Evolutionary conservation across 2,888 invertebrate genomes (phyloP), one percentile per base, ranked within the genome.

Genomic region (Calephelis perditalis): DNA sequence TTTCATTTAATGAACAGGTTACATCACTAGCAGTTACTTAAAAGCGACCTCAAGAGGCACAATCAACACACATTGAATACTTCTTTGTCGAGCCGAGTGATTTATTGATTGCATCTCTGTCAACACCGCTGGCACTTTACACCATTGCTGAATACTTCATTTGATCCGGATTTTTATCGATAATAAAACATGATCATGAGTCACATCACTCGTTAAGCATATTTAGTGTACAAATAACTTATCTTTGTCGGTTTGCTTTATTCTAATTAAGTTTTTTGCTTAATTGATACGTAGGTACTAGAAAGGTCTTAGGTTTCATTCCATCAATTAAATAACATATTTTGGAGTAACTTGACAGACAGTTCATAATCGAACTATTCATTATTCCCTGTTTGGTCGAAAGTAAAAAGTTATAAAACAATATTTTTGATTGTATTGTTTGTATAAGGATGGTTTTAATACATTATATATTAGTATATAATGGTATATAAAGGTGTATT

Each of bases 61-160:
- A 90, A 90, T 90, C 89, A 89, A 86, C 87, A 85, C 87, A 87
- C 88, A 89, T 88, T 89, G 86, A 90, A 85, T 82, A 78, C 80
- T 76, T 79, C 85, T 84, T 88, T 89, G 86, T 88, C 74, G 76
- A 70, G 71, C 59, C 81, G 81, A 87, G 86, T 90, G 89, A 90
- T 90, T 90, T 90, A 90, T 90, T 88, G 90, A 90, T 87, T 85
- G 83, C 87, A 81, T 84, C 85, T 88, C 89, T 90, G 90, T 90
- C 90, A 90, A 89, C 90, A 89, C 83, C 73, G 77, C 82, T 77
- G 82, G 82, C 82, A 84, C 76, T 82, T 81, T 81, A 70, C 82
- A 82, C 81, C 77, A 71, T 73, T 72, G 70, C 75, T 89, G 87
- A 90, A 89, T 90, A 89, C 89, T 88, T 90, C 90, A 89, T 90